Base-by-base conservation (phyloP, 2,888 invertebrate species). In the Sinelater perroti region DNA sequence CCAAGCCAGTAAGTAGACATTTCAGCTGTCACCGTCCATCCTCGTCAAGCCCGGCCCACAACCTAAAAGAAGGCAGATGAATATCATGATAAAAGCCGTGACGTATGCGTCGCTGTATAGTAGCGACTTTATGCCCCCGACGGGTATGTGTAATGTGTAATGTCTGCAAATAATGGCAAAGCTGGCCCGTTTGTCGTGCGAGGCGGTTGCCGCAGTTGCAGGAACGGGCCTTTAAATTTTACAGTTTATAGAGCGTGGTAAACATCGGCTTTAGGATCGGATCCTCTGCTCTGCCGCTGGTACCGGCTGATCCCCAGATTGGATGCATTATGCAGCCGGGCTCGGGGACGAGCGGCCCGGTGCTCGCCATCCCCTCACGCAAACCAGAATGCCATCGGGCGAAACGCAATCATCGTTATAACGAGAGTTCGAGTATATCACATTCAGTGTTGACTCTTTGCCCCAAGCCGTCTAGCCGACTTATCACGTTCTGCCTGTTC, bases 161-260 rank as follows among this genome's bases (percentile, higher is more conserved):
- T 75, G 74, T 74, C 68, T 72, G 71, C 71, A 72, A 75, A 74
- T 74, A 75, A 75, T 73, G 73, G 69, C 66, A 65, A 59, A 52
- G 56, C 64, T 65, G 65, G 60, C 67, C 65, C 70, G 66, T 70
- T 70, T 68, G 67, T 72, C 69, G 64, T 63, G 61, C 60, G 62
- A 60, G 67, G 70, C 69, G 72, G 71, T 71, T 62, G 57, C 60
- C 61, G 56, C 59, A 59, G 62, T 56, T 59, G 49, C 60, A 63
- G 52, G 61, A 64, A 62, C 51, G 55, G 61, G 61, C 68, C 70
- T 72, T 72, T 78, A 77, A 78, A 78, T 67, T 72, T 69, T 68
- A 68, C 67, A 72, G 64, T 78, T 78, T 78, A 77, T 76, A 70
- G 73, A 70, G 67, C 68, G 69, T 71, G 73, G 70, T 74, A 74